A percentile compares a stretch with the other conserved stretches of the same genome.
Conservation (phyloP, 2,113 vertebrate species). For the Eudyptes chrysolophus region DNA sequence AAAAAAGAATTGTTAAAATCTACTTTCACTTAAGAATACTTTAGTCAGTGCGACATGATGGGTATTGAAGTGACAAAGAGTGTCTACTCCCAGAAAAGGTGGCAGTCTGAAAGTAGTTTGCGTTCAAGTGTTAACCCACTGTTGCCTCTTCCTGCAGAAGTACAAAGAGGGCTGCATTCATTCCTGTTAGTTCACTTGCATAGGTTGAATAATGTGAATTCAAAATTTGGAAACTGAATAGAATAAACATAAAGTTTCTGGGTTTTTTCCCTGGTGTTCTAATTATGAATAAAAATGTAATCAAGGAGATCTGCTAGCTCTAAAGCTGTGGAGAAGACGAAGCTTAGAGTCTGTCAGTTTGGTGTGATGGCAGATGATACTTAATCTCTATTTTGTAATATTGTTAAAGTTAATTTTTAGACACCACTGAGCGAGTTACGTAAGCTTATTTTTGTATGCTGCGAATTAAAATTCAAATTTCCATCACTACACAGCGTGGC, state of each 20-base stretch:
- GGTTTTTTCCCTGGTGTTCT: background rate
- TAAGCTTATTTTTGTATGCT: background rate
- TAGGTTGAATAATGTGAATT: background rate
- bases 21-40: background rate
- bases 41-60: background rate
- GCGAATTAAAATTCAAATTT: background rate
- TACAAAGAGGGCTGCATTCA: background rate
- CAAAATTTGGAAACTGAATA: background rate
- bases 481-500: background rate
- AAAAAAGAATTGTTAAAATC: background rate
- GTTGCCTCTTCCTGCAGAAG: background rate
- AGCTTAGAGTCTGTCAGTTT: background rate
- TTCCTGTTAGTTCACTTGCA: background rate
- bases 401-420: background rate
- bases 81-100: background rate
- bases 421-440: background rate
- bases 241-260: background rate
- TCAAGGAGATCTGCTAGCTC: background rate
- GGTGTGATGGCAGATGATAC: background rate
- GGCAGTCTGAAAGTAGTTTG: background rate
- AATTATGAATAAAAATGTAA: constrained; percentile 6
- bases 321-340: background rate
- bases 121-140: background rate
- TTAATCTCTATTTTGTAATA: background rate
- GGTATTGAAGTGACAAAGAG: background rate